phyloP scores from a whole-genome alignment of 2,113 vertebrate genomes.

The Mus pahari region DNA sequence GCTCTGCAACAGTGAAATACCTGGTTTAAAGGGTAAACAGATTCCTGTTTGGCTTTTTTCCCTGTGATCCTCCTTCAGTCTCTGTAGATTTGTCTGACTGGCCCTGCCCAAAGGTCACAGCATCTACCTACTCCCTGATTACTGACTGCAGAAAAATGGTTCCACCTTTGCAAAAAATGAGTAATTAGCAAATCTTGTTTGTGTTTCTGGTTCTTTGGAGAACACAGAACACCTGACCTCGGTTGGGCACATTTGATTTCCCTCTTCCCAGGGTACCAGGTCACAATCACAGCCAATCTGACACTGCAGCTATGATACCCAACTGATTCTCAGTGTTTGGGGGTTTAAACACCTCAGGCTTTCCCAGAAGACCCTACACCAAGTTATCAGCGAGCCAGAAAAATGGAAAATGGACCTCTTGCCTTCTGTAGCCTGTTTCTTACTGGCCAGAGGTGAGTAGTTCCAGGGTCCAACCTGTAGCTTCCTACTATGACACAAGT shows the following conservation, averaged over 20 bases:
- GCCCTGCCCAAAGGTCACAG: not conserved
- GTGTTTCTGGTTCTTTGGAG: not conserved
- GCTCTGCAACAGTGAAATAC: not conserved
- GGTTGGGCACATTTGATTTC: not conserved
- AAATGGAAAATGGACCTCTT: not conserved
- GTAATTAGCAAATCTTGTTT: not conserved
- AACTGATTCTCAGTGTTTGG: not conserved
- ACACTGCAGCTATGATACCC: not conserved
- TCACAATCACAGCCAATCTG: not conserved
- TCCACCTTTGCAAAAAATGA: not conserved
- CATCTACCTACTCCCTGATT: not conserved
- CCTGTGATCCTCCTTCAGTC: not conserved
- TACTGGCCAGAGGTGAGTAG: not conserved
- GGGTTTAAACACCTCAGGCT: not conserved
- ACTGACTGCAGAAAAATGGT: no score
- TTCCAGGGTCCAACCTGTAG: not conserved
- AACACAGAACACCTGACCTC: not conserved
- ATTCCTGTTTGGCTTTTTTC: not conserved
- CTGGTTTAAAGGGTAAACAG: conserved; percentile 35
- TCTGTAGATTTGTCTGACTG: not conserved
- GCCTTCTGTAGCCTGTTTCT: not conserved
- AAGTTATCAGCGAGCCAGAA: not conserved
- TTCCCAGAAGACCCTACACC: not conserved
- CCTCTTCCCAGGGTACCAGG: not conserved
- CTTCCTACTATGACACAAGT: not conserved